Conservation (phyloP, 1,140 invertebrate species). For the Leptonema lineaticorne region DNA sequence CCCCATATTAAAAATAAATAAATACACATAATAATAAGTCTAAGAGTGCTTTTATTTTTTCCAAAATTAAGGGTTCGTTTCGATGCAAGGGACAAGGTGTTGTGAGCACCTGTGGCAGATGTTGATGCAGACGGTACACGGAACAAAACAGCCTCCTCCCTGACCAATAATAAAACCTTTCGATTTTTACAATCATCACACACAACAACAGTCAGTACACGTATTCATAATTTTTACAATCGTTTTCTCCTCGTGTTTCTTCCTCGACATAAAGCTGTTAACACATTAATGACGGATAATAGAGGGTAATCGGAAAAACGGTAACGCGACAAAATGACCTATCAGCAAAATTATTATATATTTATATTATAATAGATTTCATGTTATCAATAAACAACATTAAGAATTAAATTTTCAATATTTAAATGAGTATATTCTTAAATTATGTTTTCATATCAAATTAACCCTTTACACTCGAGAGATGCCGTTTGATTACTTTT, state of each 20-base stretch:
- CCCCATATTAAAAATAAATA: neutral
- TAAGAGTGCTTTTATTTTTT: neutral
- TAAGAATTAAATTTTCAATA: too few relatives aligned
- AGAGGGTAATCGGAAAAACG: too few relatives aligned
- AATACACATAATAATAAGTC: neutral
- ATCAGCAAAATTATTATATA: too few relatives aligned
- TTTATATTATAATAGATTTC: too few relatives aligned
- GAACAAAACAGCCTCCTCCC: neutral
- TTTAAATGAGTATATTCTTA: too few relatives aligned
- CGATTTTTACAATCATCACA: neutral
- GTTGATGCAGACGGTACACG: conserved; percentile 14
- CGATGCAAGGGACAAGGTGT: conserved; percentile 1
- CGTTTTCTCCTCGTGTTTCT: neutral
- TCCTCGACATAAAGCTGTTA: too few relatives aligned
- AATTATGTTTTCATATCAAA: too few relatives aligned
- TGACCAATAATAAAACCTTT: neutral
- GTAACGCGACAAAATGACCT: too few relatives aligned
- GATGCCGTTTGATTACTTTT: too few relatives aligned
- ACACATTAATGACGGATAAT: too few relatives aligned
- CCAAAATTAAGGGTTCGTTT: neutral
- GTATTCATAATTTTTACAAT: neutral
- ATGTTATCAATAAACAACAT: too few relatives aligned
- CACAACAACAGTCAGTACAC: neutral
- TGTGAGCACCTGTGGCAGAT: conserved; percentile 23
- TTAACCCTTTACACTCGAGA: too few relatives aligned